These are phyloP conservation scores for Tetraneura akinire DNA, from an alignment of 1,140 invertebrate species.

Conservation along the genomic window DNA sequence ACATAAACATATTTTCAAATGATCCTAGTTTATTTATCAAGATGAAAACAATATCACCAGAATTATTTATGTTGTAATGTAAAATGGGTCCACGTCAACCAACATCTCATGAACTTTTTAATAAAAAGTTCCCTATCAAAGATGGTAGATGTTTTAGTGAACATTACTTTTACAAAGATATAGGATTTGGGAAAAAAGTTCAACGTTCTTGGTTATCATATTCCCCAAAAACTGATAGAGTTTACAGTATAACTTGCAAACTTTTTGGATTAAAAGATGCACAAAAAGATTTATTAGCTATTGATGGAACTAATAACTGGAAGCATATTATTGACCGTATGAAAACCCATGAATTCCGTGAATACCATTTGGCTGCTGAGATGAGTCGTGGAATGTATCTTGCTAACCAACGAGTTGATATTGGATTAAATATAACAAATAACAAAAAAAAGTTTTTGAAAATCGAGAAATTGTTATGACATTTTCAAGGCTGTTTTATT, in stretches of 20 bases:
- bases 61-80: too few species aligned
- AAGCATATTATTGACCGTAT: not conserved
- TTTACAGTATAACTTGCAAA: not conserved
- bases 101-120: not conserved
- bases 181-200: not conserved
- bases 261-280: not conserved
- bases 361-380: not conserved
- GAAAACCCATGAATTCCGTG: not conserved
- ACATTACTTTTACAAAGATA: not conserved
- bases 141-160: not conserved
- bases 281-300: not conserved
- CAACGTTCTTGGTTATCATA: not conserved
- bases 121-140: not conserved
- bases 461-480: not conserved
- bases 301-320: not conserved
- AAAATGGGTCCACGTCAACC: not conserved
- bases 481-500: not conserved
- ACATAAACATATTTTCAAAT: too few species aligned
- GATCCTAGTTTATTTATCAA: too few species aligned
- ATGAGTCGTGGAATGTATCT: not conserved
- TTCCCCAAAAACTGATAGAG: not conserved
- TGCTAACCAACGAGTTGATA: not conserved
- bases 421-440: not conserved
- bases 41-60: too few species aligned
- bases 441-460: not conserved